Evolutionary conservation across 2,888 invertebrate genomes (phyloP).

Genomic region (Silvanus unidentatus): DNA sequence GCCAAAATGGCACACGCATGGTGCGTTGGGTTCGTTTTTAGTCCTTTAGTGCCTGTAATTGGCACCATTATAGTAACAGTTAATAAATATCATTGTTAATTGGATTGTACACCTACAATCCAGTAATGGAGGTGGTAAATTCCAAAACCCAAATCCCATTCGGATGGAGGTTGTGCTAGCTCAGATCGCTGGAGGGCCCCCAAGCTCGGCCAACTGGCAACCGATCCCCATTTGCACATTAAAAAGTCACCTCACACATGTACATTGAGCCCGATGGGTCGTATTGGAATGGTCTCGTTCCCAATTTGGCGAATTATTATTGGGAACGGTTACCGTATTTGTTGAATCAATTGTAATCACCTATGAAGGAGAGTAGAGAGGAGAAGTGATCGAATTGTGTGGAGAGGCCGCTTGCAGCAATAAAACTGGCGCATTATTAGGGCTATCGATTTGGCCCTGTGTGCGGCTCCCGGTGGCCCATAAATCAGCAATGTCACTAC

Average conservation of each 20-base stretch:
- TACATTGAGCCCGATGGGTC: no score
- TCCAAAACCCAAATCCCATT: not conserved
- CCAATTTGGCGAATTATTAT: no score
- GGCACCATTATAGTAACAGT: no score
- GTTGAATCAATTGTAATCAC: constrained; percentile 9
- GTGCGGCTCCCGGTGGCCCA: constrained; percentile 9
- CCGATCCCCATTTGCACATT: constrained; percentile 8
- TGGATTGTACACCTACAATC: not conserved
- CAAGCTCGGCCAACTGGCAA: constrained; percentile 3
- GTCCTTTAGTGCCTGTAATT: no score
- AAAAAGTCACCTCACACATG: constrained; percentile 6
- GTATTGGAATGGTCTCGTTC: no score
- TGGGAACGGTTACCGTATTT: not conserved
- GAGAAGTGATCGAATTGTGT: constrained; percentile 3
- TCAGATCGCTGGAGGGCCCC: not conserved
- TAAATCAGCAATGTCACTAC: constrained; percentile 11
- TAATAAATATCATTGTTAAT: no score
- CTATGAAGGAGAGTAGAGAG: constrained; percentile 6
- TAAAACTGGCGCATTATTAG: constrained; percentile 12
- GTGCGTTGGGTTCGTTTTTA: no score
- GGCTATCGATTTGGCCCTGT: constrained; percentile 14
- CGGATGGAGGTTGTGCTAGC: not conserved
- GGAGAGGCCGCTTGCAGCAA: constrained; percentile 3
- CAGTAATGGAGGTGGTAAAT: not conserved
- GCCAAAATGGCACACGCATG: no score